Evolutionary conservation across 1,140 invertebrate species (phyloP).

Genomic region (Chelonus insularis): DNA sequence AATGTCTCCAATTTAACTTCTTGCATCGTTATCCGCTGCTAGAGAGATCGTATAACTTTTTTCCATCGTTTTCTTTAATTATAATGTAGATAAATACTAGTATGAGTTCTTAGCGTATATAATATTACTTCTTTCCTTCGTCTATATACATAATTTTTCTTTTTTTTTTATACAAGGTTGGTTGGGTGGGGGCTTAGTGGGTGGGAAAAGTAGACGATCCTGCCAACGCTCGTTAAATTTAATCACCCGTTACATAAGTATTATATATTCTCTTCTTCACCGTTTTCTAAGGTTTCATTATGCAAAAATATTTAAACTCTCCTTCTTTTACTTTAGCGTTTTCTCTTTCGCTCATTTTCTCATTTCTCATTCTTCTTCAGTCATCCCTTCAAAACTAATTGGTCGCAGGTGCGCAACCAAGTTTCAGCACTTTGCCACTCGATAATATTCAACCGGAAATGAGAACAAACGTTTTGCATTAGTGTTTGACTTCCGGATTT

Average conservation of each 20-base stretch:
- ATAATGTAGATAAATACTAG: conserved; percentile 36
- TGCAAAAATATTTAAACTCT: conserved; percentile 51
- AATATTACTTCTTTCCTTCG: conserved; percentile 33
- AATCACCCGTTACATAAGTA: conserved; percentile 41
- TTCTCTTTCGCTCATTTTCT: conserved; percentile 13
- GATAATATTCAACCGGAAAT: conserved; percentile 10
- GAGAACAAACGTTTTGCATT: conserved; percentile 2
- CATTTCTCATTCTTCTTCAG: conserved; percentile 24
- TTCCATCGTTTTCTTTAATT: conserved; percentile 28
- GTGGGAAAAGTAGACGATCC: conserved; percentile 40
- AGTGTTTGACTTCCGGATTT: conserved; percentile 1
- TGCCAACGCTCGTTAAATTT: conserved; percentile 44
- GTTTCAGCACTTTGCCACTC: neutral
- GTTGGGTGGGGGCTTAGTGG: conserved; percentile 24
- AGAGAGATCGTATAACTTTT: conserved; percentile 5
- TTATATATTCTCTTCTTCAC: conserved; percentile 38
- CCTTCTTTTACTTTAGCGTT: conserved; percentile 2
- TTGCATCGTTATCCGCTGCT: conserved; percentile 5
- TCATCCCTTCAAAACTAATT: conserved; percentile 34
- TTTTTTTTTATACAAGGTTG: conserved; percentile 37
- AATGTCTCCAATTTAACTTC: neutral
- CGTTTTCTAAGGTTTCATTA: conserved; percentile 37
- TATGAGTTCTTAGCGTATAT: conserved; percentile 30
- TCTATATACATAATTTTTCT: conserved; percentile 42
- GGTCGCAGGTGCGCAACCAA: conserved; percentile 34